Evolutionary conservation across 2,113 vertebrate genomes (phyloP).

Genomic region (Anas platyrhynchos): DNA sequence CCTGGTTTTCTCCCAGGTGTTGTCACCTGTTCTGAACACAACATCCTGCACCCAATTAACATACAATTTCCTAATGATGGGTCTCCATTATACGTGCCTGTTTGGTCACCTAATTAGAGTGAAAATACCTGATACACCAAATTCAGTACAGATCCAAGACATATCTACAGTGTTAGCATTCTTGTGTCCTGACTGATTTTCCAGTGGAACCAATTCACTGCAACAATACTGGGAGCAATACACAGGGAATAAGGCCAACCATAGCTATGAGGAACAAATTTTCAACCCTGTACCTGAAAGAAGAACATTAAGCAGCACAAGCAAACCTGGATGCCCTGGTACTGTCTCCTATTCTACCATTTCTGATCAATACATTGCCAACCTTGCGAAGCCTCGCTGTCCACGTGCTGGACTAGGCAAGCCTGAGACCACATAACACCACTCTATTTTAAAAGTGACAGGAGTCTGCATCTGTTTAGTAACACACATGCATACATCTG

Average conservation of each 20-base stretch:
- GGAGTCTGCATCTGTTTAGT: constrained; percentile 40
- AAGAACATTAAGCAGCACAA: not conserved
- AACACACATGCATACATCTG: constrained; percentile 26
- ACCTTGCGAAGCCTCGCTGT: not conserved
- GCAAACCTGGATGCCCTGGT: not conserved
- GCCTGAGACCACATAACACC: not conserved
- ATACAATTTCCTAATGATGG: not conserved
- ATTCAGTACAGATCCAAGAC: not conserved
- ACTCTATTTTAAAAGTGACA: not conserved
- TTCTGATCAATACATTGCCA: not conserved
- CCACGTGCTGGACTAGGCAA: not conserved
- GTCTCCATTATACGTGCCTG: not conserved
- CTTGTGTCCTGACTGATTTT: not conserved
- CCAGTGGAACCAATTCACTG: not conserved
- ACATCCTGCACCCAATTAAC: not conserved
- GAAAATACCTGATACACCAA: not conserved
- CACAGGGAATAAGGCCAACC: not conserved
- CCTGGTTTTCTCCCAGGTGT: not conserved
- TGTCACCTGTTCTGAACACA: not conserved
- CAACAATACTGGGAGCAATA: not conserved
- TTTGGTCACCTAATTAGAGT: not conserved
- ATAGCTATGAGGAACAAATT: rapidly evolving
- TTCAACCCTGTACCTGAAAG: not conserved
- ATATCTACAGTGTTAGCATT: not conserved
- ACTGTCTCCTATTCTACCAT: not conserved